Conservation (phyloP, 2,888 invertebrate species). For the Trachelus troglodyta region DNA sequence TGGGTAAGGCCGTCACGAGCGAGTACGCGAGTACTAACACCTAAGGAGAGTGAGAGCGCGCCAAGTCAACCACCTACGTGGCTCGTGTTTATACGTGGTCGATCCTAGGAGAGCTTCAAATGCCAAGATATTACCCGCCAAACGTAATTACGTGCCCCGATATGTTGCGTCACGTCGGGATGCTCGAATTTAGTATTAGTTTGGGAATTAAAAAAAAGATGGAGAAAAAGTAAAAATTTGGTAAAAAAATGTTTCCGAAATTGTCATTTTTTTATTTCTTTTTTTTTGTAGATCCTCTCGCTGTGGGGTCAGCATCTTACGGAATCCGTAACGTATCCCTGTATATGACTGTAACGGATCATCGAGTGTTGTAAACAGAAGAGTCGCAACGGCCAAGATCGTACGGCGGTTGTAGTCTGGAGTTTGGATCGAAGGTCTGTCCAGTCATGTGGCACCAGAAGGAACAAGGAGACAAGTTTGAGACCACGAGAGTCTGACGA, state of each 20-base stretch:
- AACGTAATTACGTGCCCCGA: constrained; percentile 25
- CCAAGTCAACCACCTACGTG: background rate
- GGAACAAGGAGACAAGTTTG: background rate
- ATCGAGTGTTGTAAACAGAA: background rate
- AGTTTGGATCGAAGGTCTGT: constrained; percentile 3
- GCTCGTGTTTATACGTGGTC: background rate
- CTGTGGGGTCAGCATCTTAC: background rate
- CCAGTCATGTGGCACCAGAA: constrained; percentile 7
- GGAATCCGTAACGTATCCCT: background rate
- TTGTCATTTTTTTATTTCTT: background rate
- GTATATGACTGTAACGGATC: background rate
- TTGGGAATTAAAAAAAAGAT: background rate
- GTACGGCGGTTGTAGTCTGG: background rate
- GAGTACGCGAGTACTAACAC: background rate
- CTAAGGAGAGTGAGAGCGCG: background rate
- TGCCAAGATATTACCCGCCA: constrained; percentile 26
- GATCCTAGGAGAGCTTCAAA: constrained; percentile 12
- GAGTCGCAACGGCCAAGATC: background rate
- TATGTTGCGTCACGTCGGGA: background rate
- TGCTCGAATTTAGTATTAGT: background rate
- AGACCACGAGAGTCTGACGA: background rate
- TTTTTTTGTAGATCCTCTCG: background rate
- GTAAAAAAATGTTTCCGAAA: background rate
- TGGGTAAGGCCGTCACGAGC: background rate
- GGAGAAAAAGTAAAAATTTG: background rate